Conservation (phyloP, 2,113 vertebrate genomes). For the Ancistrus triradiatus region DNA sequence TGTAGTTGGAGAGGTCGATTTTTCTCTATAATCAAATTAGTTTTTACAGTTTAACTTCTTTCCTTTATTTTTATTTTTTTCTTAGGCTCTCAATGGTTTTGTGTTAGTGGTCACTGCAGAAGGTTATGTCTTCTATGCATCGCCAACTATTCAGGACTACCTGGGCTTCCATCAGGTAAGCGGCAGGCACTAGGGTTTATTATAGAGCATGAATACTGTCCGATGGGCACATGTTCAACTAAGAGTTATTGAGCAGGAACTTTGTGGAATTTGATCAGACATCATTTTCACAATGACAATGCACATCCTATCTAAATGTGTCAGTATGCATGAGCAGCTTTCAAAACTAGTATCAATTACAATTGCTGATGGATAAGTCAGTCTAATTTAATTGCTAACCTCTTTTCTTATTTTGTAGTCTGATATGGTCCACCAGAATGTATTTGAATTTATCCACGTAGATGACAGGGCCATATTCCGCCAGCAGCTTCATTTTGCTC, state of each 20-base stretch:
- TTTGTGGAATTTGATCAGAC: no score
- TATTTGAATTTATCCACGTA: constrained; percentile 61
- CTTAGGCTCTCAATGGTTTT: constrained; percentile 69
- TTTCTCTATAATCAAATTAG: no score
- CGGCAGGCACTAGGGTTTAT: no score
- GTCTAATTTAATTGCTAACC: background rate
- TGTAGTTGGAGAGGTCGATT: no score
- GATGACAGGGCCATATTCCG: constrained; percentile 58
- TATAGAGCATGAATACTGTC: no score
- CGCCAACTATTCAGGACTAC: constrained; percentile 69
- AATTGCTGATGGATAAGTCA: background rate
- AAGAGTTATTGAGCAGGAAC: no score
- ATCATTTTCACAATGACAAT: no score
- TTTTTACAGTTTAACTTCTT: no score
- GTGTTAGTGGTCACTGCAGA: constrained; percentile 64
- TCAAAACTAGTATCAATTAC: background rate
- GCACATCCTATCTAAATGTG: no score
- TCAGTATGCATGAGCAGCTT: no score
- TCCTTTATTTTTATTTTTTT: no score
- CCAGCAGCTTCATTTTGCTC: constrained; percentile 54
- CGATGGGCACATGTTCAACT: no score
- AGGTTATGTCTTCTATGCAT: constrained; percentile 66
- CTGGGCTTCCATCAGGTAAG: constrained; percentile 74
- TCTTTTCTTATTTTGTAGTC: constrained; percentile 46
- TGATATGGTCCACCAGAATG: constrained; percentile 61